Percentiles rank a stretch among this genome's conserved stretches.
Evolutionary conservation across 2,888 invertebrate species (phyloP).

Genomic region (Platypus cylindrus): DNA sequence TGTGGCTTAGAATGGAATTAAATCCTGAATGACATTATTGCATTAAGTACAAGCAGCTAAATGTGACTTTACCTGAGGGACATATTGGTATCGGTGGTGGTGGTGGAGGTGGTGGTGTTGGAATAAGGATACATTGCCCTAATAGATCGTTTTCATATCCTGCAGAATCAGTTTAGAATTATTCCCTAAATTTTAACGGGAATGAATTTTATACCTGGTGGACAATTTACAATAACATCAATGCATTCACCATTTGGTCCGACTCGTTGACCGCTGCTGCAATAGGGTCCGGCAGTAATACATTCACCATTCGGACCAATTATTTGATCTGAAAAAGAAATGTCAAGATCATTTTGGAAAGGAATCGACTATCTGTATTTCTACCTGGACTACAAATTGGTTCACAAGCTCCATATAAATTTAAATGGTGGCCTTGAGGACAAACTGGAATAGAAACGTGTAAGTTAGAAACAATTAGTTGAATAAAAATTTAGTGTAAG

Average conservation of each 20-base stretch:
- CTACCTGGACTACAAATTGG: neutral
- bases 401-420: neutral
- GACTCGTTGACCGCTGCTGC: conserved; percentile 10
- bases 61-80: neutral
- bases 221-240: neutral
- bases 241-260: conserved; percentile 13
- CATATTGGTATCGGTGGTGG: neutral
- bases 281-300: conserved; percentile 10
- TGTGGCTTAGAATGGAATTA: too few species aligned
- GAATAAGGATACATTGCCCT: neutral
- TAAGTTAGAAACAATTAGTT: too few species aligned
- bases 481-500: too few species aligned
- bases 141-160: neutral
- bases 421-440: neutral
- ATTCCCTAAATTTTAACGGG: neutral
- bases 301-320: conserved; percentile 8
- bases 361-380: too few species aligned
- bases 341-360: neutral
- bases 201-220: neutral
- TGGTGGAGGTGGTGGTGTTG: conserved; percentile 1
- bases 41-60: too few species aligned
- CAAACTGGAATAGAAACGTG: neutral
- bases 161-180: neutral
- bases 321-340: neutral
- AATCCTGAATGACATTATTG: too few species aligned